Conservation (phyloP, 2,113 vertebrate genomes). For the Phodopus roborovskii region DNA sequence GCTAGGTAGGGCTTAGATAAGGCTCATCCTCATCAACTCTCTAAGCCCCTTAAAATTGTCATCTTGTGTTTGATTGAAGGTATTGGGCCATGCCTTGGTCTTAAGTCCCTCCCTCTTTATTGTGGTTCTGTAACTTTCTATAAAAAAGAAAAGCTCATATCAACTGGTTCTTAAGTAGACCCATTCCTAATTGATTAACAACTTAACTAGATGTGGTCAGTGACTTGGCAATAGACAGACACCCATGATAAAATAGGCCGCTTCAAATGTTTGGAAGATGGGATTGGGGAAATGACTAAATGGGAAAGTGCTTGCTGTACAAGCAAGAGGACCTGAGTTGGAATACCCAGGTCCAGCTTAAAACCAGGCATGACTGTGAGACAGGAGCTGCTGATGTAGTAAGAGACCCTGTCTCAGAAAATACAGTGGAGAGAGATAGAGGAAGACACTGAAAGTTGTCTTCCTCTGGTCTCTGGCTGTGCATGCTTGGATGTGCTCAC, state of each 20-base stretch:
- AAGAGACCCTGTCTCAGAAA: not conserved
- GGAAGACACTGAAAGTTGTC: not conserved
- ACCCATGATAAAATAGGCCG: not conserved
- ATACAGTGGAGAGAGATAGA: not conserved
- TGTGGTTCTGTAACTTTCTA: not conserved
- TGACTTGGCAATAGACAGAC: not conserved
- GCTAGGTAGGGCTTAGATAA: accelerated
- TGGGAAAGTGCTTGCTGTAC: not conserved
- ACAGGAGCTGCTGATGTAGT: not conserved
- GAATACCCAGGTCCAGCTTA: not conserved
- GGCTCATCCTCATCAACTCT: not conserved
- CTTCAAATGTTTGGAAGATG: not conserved
- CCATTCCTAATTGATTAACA: not conserved
- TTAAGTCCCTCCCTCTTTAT: not conserved
- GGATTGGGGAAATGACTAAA: not conserved
- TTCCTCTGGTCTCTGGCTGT: not conserved
- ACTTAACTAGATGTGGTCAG: not conserved
- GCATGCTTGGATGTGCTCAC: not conserved
- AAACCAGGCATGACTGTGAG: not conserved
- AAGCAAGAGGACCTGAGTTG: not conserved
- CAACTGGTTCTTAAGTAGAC: not conserved
- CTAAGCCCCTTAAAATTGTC: not conserved
- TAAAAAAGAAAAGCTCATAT: not conserved
- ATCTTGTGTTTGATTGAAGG: not conserved
- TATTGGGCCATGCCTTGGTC: not conserved